A percentile compares a stretch with the other conserved stretches of the same genome.
phyloP scores from a whole-genome alignment of 2,888 invertebrate genomes.

The Dione vanillae region DNA sequence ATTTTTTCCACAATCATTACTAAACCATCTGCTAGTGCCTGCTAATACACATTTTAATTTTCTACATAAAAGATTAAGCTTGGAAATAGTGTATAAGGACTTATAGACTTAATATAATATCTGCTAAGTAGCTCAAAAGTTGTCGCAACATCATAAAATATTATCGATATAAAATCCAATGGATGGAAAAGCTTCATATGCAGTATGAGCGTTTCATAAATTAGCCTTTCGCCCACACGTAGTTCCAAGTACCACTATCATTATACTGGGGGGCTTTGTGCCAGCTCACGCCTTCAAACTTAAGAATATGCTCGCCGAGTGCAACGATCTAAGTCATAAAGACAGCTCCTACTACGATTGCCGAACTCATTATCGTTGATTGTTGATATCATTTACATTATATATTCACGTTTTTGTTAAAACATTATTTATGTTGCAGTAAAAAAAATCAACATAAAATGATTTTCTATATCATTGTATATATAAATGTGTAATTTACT shows the following conservation, averaged over 20 bases:
- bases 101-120: background rate
- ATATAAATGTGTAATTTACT: background rate
- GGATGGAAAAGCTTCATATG: slow-evolving; percentile 41
- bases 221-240: slow-evolving; percentile 66
- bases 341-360: slow-evolving; percentile 26
- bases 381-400: slow-evolving; percentile 3
- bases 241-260: slow-evolving; percentile 40
- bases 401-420: background rate
- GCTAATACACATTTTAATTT: background rate
- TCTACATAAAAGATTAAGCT: background rate
- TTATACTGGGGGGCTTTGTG: slow-evolving; percentile 45
- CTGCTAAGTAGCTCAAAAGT: background rate
- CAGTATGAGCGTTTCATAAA: slow-evolving; percentile 56
- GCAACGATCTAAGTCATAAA: slow-evolving; percentile 41
- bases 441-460: background rate
- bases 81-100: background rate
- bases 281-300: slow-evolving; percentile 46
- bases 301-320: slow-evolving; percentile 33
- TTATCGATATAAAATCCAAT: slow-evolving; percentile 28
- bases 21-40: background rate
- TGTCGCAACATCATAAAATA: slow-evolving; percentile 23
- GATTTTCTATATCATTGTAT: background rate
- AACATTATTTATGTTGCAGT: background rate
- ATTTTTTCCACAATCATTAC: background rate
- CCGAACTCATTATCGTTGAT: slow-evolving; percentile 19